Evolutionary conservation across 2,113 vertebrate genomes (phyloP), one percentile per base, ranked within the genome.

Genomic region (Ptyas mucosa): DNA sequence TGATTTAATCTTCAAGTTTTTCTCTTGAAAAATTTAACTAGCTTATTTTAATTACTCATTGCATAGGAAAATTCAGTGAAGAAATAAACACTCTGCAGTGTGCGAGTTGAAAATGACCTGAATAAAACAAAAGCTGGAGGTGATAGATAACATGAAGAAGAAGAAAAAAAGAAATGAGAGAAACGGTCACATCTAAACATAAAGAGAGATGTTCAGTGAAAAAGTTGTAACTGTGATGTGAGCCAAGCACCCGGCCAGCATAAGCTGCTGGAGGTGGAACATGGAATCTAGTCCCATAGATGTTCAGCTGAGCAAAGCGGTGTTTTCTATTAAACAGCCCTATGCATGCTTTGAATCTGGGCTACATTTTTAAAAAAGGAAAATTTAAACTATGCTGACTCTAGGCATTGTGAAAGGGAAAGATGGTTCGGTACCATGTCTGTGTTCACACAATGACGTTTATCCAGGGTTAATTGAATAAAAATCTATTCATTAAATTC

Each of bases 31-130:
- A 89, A 61, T 85, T 85, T 85, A 92, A 92, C 54, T 86, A 90
- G 92, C 88, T 93, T 93, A 93, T 93, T 93, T 93, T 93, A 93
- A 93, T 93, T 93, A 93, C 69, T 93, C 92, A 61, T 86, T 93
- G 92, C 88, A 90, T 93, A 89, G 92, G 88, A 93, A 93, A 93
- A 39, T 52, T 93, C 88, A 58, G 54, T n/a, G n/a, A 86, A 93
- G 92, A 93, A 93, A 93, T 93, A 93, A 93, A 93, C 92, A 93
- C 69, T 89, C 88, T 61, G 53, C 57, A 49, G 53, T 29, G 85
- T 89, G 88, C 7, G 46, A 85, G 92, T 89, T 93, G 88, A 93
- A 93, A 85, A 53, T 85, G 75, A 85, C 69, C 92, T 51, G 88
- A 89, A 51, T 89, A 93, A 89, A 93, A 85, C 46, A 89, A 89